Conservation (phyloP, 92 coral and sea anemone genomes). For the Paramuricea clavata region DNA sequence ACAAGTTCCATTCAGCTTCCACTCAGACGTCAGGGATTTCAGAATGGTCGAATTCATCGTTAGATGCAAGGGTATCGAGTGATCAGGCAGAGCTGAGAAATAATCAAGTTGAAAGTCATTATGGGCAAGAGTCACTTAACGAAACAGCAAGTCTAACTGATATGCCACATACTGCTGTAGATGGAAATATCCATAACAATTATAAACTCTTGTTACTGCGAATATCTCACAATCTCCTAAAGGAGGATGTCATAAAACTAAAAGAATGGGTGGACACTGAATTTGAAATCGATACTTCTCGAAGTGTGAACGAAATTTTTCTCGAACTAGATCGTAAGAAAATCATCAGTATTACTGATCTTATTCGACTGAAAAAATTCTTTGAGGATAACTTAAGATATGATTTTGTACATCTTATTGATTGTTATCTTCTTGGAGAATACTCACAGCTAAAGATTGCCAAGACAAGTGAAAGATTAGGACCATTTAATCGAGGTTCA, state of each 20-base stretch:
- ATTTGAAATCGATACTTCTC: not conserved
- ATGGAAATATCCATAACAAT: constrained; percentile 1
- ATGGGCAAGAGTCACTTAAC: not conserved
- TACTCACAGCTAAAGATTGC: not conserved
- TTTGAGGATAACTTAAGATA: not conserved
- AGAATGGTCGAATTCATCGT: too few species aligned
- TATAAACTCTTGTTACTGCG: not conserved
- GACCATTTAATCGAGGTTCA: not conserved
- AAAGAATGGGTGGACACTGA: not conserved
- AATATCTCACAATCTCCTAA: not conserved
- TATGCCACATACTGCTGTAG: not conserved
- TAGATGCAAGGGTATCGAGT: not conserved
- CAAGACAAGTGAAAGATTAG: not conserved
- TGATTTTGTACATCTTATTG: constrained; percentile 20
- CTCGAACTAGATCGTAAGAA: constrained; percentile 22
- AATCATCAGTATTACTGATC: constrained; percentile 4
- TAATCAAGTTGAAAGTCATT: not conserved
- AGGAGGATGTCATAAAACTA: not conserved
- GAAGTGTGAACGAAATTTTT: not conserved
- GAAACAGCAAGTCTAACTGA: not conserved
- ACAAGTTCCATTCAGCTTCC: not conserved
- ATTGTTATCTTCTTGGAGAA: constrained; percentile 15
- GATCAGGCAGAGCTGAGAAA: not conserved
- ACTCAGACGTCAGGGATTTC: not conserved
- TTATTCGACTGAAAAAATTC: not conserved